These are phyloP conservation scores for Zosterops lateralis DNA, from an alignment of 2,113 vertebrate genomes.

Conservation along the genomic window DNA sequence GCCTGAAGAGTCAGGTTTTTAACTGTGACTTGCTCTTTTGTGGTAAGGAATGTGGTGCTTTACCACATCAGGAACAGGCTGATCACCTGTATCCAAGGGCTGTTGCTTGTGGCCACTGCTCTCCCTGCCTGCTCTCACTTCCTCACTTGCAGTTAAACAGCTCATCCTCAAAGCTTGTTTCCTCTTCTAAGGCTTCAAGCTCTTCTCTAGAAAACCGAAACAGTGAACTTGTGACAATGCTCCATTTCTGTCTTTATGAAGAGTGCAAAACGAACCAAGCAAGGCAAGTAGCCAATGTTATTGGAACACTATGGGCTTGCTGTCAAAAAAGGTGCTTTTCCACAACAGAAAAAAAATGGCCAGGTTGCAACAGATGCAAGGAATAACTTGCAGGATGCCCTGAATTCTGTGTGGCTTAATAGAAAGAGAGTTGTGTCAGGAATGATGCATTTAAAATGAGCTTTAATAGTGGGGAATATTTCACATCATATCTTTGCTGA, in stretches of 20 bases:
- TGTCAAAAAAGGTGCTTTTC: neutral
- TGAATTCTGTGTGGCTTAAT: neutral
- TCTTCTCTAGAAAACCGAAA: neutral
- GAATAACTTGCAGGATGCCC: neutral
- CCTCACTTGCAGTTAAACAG: neutral
- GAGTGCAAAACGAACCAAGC: neutral
- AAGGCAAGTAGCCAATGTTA: neutral
- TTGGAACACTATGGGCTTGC: neutral
- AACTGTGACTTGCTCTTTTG: neutral
- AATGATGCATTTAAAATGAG: neutral
- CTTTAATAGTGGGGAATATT: neutral
- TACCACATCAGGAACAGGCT: neutral
- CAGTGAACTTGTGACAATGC: neutral
- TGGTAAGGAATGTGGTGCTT: neutral
- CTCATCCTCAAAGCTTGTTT: neutral
- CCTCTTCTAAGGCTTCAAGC: neutral
- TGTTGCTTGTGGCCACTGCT: neutral
- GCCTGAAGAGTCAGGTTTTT: neutral
- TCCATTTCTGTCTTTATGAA: neutral
- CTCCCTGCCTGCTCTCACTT: neutral
- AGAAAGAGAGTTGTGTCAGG: neutral
- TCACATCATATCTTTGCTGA: neutral
- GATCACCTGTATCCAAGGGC: neutral
- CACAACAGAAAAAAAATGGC: neutral
- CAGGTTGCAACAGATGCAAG: neutral